Evolutionary conservation across 1,140 invertebrate species (phyloP).

Genomic region (Drosophila micromelanica): DNA sequence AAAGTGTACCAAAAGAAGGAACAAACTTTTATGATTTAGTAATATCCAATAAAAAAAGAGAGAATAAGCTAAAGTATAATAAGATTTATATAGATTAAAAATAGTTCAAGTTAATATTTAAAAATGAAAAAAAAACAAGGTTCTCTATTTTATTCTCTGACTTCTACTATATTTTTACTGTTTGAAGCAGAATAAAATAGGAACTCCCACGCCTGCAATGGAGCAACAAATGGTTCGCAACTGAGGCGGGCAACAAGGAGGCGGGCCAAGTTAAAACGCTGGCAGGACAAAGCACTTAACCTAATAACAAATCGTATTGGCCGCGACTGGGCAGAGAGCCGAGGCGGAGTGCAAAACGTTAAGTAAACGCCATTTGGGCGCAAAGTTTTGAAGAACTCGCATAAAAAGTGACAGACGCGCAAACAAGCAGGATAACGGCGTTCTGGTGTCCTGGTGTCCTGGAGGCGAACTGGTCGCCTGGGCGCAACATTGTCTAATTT

Average conservation of each 20-base stretch:
- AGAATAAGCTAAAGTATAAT: too few species aligned
- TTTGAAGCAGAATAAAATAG: too few species aligned
- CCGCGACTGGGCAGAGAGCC: slow-evolving; percentile 29
- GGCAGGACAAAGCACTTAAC: slow-evolving; percentile 68
- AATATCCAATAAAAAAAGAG: too few species aligned
- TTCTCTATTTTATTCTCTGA: too few species aligned
- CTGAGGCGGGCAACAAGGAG: background rate
- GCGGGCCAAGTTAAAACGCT: background rate
- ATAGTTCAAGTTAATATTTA: too few species aligned
- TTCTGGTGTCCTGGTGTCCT: background rate
- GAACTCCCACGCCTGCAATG: background rate
- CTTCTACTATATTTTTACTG: too few species aligned
- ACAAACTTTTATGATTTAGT: too few species aligned
- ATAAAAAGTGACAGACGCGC: slow-evolving; percentile 74
- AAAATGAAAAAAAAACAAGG: too few species aligned
- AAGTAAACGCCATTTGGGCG: slow-evolving; percentile 74
- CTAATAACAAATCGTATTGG: slow-evolving; percentile 64
- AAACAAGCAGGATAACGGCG: slow-evolving; percentile 24
- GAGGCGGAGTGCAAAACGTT: slow-evolving; percentile 65
- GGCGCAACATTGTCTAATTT: slow-evolving; percentile 60
- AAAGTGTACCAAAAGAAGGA: too few species aligned
- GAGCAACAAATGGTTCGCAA: background rate
- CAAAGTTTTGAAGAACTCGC: slow-evolving; percentile 81
- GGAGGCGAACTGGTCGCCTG: slow-evolving; percentile 16
- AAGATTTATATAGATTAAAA: too few species aligned